phyloP scores from a whole-genome alignment of 2,888 invertebrate species.

The Tenthredo livida region DNA sequence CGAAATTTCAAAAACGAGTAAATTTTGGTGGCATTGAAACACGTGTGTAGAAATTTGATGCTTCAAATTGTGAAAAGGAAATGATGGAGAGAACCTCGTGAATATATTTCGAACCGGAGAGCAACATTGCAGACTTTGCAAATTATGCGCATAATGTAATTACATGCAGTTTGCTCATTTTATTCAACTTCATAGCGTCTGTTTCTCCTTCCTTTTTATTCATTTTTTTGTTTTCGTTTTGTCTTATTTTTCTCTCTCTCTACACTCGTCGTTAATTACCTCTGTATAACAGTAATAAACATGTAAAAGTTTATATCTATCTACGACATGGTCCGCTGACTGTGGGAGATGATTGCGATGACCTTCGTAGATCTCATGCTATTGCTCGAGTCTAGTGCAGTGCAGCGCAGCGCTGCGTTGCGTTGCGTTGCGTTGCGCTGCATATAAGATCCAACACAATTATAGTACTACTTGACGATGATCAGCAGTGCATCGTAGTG shows the following conservation, averaged over 20 bases:
- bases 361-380: constrained; percentile 64
- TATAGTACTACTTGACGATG: neutral
- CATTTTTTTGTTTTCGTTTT: neutral
- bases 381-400: neutral
- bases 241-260: neutral
- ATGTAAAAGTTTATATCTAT: constrained; percentile 23
- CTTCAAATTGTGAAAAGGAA: neutral
- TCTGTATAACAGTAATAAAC: constrained; percentile 11
- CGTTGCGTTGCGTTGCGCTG: neutral
- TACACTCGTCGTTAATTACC: neutral
- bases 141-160: too few relatives aligned
- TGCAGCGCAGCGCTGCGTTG: neutral
- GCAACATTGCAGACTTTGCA: neutral
- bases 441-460: neutral
- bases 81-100: neutral
- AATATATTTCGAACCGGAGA: neutral
- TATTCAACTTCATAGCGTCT: too few relatives aligned
- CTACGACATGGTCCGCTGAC: constrained; percentile 28
- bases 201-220: neutral
- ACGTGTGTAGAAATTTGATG: neutral
- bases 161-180: too few relatives aligned
- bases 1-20: too few relatives aligned
- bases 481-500: neutral
- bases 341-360: constrained; percentile 68
- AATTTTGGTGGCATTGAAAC: neutral